phyloP scores from a whole-genome alignment of 2,888 invertebrate genomes.

The Acanthosepion esculentum region DNA sequence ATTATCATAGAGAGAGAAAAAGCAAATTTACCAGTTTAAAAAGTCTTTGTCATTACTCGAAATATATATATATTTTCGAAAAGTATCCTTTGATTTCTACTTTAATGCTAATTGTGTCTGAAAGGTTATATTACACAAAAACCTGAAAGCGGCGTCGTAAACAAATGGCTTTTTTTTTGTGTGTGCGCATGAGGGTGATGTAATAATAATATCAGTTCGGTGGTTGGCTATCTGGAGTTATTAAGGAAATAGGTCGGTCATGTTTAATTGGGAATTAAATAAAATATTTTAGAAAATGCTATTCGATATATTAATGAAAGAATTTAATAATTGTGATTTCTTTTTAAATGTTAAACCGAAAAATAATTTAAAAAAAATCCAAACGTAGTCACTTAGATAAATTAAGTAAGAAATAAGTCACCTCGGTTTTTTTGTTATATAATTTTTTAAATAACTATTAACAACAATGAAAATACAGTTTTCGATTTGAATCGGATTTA shows the following conservation, averaged over 20 bases:
- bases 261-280: neutral
- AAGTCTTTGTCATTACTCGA: neutral
- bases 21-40: too few species aligned
- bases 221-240: neutral
- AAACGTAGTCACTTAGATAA: too few species aligned
- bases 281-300: too few species aligned
- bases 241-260: neutral
- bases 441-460: too few species aligned
- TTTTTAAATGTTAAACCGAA: too few species aligned
- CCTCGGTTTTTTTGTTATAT: too few species aligned
- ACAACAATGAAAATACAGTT: too few species aligned
- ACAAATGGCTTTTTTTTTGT: neutral
- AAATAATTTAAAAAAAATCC: too few species aligned
- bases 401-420: too few species aligned
- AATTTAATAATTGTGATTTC: too few species aligned
- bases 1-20: neutral
- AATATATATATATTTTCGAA: neutral
- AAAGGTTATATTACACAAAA: neutral
- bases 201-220: neutral
- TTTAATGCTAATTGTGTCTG: neutral
- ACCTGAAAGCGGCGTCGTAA: neutral
- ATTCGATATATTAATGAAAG: neutral
- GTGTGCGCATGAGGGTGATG: neutral
- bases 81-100: neutral
- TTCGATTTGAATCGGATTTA: too few species aligned